Percentiles rank a stretch among this genome's conserved stretches.
Conservation (phyloP, 2,888 invertebrate species). For the Aproaerema taeniolella region DNA sequence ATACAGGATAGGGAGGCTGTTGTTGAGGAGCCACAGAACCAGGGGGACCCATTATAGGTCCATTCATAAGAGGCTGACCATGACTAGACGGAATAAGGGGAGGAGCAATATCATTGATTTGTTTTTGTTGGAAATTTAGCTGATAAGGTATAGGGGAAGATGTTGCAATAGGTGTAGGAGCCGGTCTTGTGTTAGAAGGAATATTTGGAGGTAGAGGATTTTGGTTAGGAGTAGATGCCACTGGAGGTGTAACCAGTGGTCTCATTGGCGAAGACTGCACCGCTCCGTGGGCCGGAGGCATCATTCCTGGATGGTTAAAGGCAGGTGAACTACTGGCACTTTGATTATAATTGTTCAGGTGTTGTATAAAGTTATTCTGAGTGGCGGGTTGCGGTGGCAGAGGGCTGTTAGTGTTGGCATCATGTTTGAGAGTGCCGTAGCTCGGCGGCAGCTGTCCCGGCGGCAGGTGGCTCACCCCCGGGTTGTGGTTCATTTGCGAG, state of each 20-base stretch:
- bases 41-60: conserved; percentile 30
- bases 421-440: conserved; percentile 48
- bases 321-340: conserved; percentile 65
- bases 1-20: conserved; percentile 30
- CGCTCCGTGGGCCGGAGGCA: conserved; percentile 34
- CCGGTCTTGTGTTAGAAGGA: conserved; percentile 37
- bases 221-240: conserved; percentile 29
- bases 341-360: conserved; percentile 52
- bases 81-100: conserved; percentile 67
- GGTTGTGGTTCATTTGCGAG: conserved; percentile 39
- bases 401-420: conserved; percentile 60
- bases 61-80: conserved; percentile 53
- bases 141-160: conserved; percentile 40
- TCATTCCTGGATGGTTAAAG: conserved; percentile 56
- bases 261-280: conserved; percentile 48
- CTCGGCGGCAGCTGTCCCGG: conserved; percentile 49
- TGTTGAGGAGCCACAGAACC: conserved; percentile 12
- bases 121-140: conserved; percentile 42
- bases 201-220: conserved; percentile 29
- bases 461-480: conserved; percentile 47
- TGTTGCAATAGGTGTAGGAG: conserved; percentile 35
- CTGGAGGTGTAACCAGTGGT: conserved; percentile 24
- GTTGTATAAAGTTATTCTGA: conserved; percentile 39
- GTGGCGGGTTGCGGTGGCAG: conserved; percentile 31
- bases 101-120: conserved; percentile 66